These are phyloP conservation scores for Ptilorrhoa leucosticta DNA, from an alignment of 2,113 vertebrate species.

Conservation along the genomic window DNA sequence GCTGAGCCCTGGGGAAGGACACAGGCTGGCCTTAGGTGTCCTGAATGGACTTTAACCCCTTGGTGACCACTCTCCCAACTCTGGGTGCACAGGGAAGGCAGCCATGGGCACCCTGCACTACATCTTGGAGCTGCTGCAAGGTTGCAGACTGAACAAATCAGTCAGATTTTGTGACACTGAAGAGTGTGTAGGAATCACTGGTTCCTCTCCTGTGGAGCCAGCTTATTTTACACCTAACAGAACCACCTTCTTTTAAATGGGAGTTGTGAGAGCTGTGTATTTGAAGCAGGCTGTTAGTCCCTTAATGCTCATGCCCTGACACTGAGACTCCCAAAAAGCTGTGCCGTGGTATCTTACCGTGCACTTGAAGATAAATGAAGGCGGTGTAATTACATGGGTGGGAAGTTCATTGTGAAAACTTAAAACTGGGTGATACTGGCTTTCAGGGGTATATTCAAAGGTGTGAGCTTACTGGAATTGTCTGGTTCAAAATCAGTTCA, in stretches of 20 bases:
- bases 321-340: neutral
- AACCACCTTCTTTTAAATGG: neutral
- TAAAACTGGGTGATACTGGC: neutral
- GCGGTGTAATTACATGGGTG: neutral
- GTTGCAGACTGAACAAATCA: neutral
- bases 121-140: neutral
- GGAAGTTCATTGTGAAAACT: neutral
- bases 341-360: neutral
- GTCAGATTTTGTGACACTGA: neutral
- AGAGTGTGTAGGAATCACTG: neutral
- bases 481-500: neutral
- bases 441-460: neutral
- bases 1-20: neutral
- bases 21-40: neutral
- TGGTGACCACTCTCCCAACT: rapidly evolving
- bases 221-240: neutral
- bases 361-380: neutral
- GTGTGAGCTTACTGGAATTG: neutral
- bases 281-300: neutral
- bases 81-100: rapidly evolving
- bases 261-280: neutral
- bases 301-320: neutral
- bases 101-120: rapidly evolving
- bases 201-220: neutral
- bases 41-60: neutral